Evolutionary conservation across 2,888 invertebrate genomes (phyloP), one percentile per base, ranked within the genome.

Genomic region (Leptura quadrifasciata): DNA sequence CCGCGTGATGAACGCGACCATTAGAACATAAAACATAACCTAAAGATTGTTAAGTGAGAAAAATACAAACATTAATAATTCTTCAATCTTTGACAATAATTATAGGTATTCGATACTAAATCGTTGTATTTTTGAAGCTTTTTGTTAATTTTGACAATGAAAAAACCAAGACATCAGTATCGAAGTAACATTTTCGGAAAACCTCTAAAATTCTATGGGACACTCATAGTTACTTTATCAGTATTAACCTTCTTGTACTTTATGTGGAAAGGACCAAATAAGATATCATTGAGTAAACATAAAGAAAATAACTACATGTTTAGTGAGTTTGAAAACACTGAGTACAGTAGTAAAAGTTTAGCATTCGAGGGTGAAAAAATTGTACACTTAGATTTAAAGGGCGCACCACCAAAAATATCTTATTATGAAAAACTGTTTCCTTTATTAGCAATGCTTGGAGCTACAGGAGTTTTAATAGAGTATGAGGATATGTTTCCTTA

Each of bases 401-500:
- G 96, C 9, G 94, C 96, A 0, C 95, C 96, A 0, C 95, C 95
- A 0, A 93, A 92, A 82, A 84, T 95, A 1, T 86, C 88, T 0
- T 94, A 94, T 83, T 91, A 93, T 74, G 87, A 90, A 68, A 89
- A 91, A 9, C 81, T 96, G 0, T 91, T 96, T 74, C 92, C 92
- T 0, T 88, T 93, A 75, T 85, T 95, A 9, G 91, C 90, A 65
- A 89, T 89, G 24, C 86, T 93, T 55, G 94, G 95, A n/a, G 95
- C 93, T 0, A 96, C 94, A 24, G 96, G 95, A 0, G 86, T 97
- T 15, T 89, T 96, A 4, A 90, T 97, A 47, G 96, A 97, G 86
- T 97, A 96, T 86, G 96, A 97, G 87, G 96, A 97, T 84, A 96
- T 95, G 94, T 96, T 96, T 88, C 96, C 96, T 0, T 97, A 94